Base-by-base conservation (phyloP, 2,888 invertebrate species). In the Smittia aterrima region DNA sequence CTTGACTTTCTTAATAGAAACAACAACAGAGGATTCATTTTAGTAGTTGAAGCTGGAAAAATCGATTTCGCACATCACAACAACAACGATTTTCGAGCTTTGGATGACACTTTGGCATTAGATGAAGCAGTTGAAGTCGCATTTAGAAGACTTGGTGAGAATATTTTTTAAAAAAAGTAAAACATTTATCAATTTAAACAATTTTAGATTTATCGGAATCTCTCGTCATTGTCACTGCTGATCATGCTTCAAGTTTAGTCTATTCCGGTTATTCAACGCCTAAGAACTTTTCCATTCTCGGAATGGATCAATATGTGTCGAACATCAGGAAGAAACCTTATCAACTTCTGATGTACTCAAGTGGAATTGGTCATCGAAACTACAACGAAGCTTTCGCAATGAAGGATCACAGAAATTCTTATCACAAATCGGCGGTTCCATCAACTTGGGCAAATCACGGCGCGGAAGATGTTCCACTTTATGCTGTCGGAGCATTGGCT, bases 51-150 rank as follows among this genome's bases (percentile, higher is more conserved):
- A 85, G 93, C 93, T 9, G 95, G 94, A 0, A 86, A 92, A 78
- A 92, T 95, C 76, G 95, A 95, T 82, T 90, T 89, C 80, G 93
- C 92, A 0, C 94, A 95, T 80, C 97, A 97, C 81, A 86, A 90
- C 1, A 93, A 93, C 16, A 86, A 87, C 75, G 92, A 92, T 0
- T 87, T 87, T 76, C 88, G 87, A 70, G 94, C 96, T 0, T 83
- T 97, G 9, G 85, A 88, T 74, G 96, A 97, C 81, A 89, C 93
- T 0, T 83, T 91, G 0, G 89, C 90, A 0, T 86, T 97, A 77
- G 92, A 92, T 73, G 87, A 89, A 0, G 95, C 96, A 0, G 88
- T 96, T 0, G 83, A 86, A 66, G 83, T 20, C 20, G 72, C 72
- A 27, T 1, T 72, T 1, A 25, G 18, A 25, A 54, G n/a, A 7